Evolutionary conservation across 2,797 vertebrate species (phyloP).

Genomic region (Mallotus villosus): DNA sequence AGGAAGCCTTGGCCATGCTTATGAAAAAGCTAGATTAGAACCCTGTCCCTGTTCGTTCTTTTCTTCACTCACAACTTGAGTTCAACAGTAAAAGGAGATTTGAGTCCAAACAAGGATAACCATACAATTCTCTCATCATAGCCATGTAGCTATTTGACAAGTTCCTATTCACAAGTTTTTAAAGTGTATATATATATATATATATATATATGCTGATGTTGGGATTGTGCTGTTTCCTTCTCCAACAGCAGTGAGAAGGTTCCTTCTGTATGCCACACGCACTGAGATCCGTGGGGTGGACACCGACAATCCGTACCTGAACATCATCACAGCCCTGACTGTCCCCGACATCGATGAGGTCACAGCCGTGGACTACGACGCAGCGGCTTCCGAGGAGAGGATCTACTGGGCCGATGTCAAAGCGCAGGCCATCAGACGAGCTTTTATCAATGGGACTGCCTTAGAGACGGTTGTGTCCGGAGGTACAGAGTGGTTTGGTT

Average conservation of each 20-base stretch:
- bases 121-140: no score
- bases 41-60: no score
- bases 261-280: slow-evolving; percentile 81
- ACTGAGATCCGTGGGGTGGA: slow-evolving; percentile 87
- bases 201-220: no score
- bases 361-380: slow-evolving; percentile 84
- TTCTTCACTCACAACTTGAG: no score
- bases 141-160: no score
- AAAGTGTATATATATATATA: no score
- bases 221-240: not conserved
- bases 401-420: slow-evolving; percentile 88
- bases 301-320: slow-evolving; percentile 85
- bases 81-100: no score
- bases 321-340: slow-evolving; percentile 86
- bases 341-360: slow-evolving; percentile 86
- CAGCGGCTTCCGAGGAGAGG: slow-evolving; percentile 69
- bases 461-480: slow-evolving; percentile 82
- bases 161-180: no score
- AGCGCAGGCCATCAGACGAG: slow-evolving; percentile 84
- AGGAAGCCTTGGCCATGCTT: no score
- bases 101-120: no score
- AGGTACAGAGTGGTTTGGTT: slow-evolving; percentile 64
- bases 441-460: slow-evolving; percentile 83
- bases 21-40: no score
- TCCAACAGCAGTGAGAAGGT: slow-evolving; percentile 81